These are phyloP conservation scores for Cyprinus carpio DNA, from an alignment of 2,113 vertebrate genomes.

Conservation along the genomic window DNA sequence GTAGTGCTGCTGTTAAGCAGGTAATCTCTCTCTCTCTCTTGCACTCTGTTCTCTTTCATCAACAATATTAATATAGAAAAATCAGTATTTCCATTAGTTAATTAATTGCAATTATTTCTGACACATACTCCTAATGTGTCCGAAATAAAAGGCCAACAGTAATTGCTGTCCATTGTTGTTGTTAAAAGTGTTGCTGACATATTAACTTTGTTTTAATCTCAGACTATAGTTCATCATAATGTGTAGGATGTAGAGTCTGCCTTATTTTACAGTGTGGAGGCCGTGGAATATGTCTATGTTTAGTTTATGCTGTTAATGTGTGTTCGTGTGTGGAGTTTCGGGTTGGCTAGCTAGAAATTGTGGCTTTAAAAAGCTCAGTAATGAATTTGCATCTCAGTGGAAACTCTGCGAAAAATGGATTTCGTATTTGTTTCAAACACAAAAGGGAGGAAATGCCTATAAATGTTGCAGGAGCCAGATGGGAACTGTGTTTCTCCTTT, in stretches of 20 bases:
- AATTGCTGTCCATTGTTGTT: not conserved
- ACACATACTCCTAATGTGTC: not conserved
- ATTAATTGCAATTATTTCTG: not conserved
- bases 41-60: not conserved
- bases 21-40: conserved; percentile 33
- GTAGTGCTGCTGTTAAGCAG: conserved; percentile 23
- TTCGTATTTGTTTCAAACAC: not conserved
- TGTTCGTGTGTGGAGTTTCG: not conserved
- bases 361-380: not conserved
- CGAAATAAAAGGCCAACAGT: not conserved
- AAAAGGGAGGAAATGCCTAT: not conserved
- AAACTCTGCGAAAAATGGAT: not conserved
- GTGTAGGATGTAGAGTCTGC: not conserved
- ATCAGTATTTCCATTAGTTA: not conserved
- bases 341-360: not conserved
- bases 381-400: not conserved
- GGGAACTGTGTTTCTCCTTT: conserved; percentile 10
- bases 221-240: conserved; percentile 3
- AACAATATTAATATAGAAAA: not conserved
- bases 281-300: not conserved
- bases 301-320: not conserved
- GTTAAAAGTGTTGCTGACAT: not conserved
- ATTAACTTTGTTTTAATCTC: not conserved
- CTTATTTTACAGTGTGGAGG: not conserved
- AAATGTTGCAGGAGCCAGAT: conserved; percentile 12